Percentiles rank a stretch among this genome's conserved stretches.
phyloP scores from a whole-genome alignment of 2,888 invertebrate species.

The Ophion ventricosus region DNA sequence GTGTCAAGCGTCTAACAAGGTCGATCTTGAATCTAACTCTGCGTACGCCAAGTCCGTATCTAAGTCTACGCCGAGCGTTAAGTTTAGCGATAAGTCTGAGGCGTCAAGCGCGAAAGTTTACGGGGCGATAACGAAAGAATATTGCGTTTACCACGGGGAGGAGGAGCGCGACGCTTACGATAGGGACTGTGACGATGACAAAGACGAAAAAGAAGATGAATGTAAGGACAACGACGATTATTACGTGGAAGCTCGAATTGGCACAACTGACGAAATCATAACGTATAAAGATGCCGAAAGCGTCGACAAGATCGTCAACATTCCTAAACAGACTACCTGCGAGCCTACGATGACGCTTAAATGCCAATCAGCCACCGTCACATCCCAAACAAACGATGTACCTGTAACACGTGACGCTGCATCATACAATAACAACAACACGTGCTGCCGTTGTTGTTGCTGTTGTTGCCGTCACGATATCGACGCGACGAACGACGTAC shows the following conservation, averaged over 20 bases:
- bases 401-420: slow-evolving; percentile 78
- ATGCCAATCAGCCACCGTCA: slow-evolving; percentile 82
- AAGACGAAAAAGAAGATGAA: slow-evolving; percentile 68
- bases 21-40: slow-evolving; percentile 79
- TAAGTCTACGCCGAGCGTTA: slow-evolving; percentile 81
- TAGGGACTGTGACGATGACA: slow-evolving; percentile 71
- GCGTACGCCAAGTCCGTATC: slow-evolving; percentile 79
- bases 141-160: slow-evolving; percentile 24
- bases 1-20: slow-evolving; percentile 77
- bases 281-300: slow-evolving; percentile 56
- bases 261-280: slow-evolving; percentile 58
- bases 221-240: slow-evolving; percentile 59
- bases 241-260: slow-evolving; percentile 61
- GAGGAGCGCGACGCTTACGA: slow-evolving; percentile 69
- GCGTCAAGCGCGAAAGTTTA: slow-evolving; percentile 72
- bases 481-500: slow-evolving; percentile 34
- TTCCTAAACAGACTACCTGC: slow-evolving; percentile 83
- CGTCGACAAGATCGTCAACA: slow-evolving; percentile 78
- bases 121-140: slow-evolving; percentile 27
- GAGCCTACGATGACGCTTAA: slow-evolving; percentile 84
- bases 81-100: slow-evolving; percentile 81
- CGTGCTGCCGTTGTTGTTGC: neutral
- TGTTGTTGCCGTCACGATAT: slow-evolving; percentile 68
- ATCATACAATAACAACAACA: slow-evolving; percentile 66
- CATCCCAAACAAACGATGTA: slow-evolving; percentile 82